Evolutionary conservation across 2,888 invertebrate genomes (phyloP).

Genomic region (Toxonevra muliebris): DNA sequence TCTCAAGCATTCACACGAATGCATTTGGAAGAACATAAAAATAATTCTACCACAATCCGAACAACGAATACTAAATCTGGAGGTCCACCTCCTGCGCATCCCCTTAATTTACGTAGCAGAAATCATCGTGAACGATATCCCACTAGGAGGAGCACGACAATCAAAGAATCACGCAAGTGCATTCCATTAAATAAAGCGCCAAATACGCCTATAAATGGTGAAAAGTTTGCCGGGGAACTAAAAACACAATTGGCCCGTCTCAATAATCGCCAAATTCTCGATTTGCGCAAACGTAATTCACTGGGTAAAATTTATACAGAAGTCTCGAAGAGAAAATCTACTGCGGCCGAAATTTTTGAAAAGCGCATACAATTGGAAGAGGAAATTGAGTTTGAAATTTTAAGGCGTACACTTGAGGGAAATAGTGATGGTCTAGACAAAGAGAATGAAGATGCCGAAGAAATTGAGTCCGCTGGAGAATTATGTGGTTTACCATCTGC

Average conservation of each 20-base stretch:
- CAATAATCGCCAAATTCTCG: conserved; percentile 56
- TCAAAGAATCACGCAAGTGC: conserved; percentile 11
- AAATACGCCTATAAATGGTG: conserved; percentile 53
- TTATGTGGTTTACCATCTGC: conserved; percentile 26
- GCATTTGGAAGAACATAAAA: neutral
- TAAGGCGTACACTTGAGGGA: conserved; percentile 42
- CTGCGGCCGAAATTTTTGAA: conserved; percentile 5
- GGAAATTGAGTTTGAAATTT: conserved; percentile 41
- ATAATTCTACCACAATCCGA: neutral
- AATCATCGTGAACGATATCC: neutral
- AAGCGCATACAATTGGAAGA: conserved; percentile 45
- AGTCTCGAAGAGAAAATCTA: conserved; percentile 39
- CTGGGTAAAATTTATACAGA: conserved; percentile 39
- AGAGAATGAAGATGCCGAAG: neutral
- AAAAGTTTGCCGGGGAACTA: conserved; percentile 51
- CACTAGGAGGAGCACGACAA: neutral
- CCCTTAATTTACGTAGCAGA: conserved; percentile 19
- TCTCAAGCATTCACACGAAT: neutral
- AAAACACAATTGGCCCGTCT: conserved; percentile 46
- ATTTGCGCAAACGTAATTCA: conserved; percentile 55
- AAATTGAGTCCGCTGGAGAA: neutral
- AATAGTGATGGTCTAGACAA: conserved; percentile 5
- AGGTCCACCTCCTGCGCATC: conserved; percentile 32
- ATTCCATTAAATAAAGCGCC: conserved; percentile 49
- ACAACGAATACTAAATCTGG: conserved; percentile 23